Conservation (phyloP, 2,888 invertebrate genomes). For the Chelonus formosanus region DNA sequence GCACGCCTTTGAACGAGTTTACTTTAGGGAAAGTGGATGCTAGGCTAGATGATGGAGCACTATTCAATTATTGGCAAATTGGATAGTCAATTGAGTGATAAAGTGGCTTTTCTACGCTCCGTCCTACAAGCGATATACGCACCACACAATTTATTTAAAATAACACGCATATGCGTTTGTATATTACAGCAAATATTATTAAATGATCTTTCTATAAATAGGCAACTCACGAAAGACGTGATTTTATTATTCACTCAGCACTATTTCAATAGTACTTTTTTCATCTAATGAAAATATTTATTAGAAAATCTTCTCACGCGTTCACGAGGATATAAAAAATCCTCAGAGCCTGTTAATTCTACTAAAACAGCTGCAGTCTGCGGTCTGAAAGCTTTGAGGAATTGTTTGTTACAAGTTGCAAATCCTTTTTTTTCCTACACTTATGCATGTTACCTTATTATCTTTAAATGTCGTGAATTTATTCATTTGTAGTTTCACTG, state of each 20-base stretch:
- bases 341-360: slow-evolving; percentile 9
- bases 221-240: not conserved
- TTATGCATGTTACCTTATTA: slow-evolving; percentile 49
- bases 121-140: slow-evolving; percentile 10
- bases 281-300: slow-evolving; percentile 6
- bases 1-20: slow-evolving; percentile 34
- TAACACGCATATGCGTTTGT: not conserved
- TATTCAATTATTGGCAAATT: slow-evolving; percentile 30
- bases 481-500: slow-evolving; percentile 56
- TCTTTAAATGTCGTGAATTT: slow-evolving; percentile 55
- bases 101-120: slow-evolving; percentile 28
- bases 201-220: too few relatives aligned
- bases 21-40: slow-evolving; percentile 29
- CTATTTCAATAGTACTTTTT: not conserved
- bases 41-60: slow-evolving; percentile 20
- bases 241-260: slow-evolving; percentile 15
- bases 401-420: slow-evolving; percentile 43
- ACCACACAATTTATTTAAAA: not conserved
- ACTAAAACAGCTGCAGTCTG: slow-evolving; percentile 30
- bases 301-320: slow-evolving; percentile 8
- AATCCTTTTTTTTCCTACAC: slow-evolving; percentile 41
- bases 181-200: too few relatives aligned
- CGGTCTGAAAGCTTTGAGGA: slow-evolving; percentile 43
- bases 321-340: not conserved
- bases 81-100: slow-evolving; percentile 28